Evolutionary conservation across 2,797 vertebrate species (phyloP).

Genomic region (Melanotaenia parkinsoni): DNA sequence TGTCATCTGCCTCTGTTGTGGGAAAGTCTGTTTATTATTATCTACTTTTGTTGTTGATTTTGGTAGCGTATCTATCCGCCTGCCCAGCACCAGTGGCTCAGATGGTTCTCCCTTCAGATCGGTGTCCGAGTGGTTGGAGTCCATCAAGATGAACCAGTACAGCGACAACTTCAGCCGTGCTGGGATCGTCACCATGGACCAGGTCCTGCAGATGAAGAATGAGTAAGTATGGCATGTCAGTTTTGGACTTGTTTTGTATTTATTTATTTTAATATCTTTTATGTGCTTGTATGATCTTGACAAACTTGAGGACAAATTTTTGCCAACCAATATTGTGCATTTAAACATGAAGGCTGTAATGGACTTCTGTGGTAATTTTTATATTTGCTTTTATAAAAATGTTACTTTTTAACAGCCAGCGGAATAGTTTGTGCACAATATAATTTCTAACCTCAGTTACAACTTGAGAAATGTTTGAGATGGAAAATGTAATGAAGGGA

Average conservation of each 20-base stretch:
- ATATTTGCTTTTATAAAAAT: conserved; percentile 49
- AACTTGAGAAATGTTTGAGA: conserved; percentile 70
- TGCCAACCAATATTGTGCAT: conserved; percentile 12
- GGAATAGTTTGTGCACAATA: conserved; percentile 59
- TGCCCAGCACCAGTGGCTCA: conserved; percentile 94
- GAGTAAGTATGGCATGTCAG: conserved; percentile 83
- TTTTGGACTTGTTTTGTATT: background rate
- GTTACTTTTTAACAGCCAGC: conserved; percentile 46
- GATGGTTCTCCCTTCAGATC: conserved; percentile 93
- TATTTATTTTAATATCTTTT: background rate
- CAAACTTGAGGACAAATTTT: background rate
- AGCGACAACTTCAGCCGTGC: conserved; percentile 91
- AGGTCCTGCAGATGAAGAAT: conserved; percentile 94
- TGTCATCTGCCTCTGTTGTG: conserved; percentile 54
- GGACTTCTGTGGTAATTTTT: conserved; percentile 11
- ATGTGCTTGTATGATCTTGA: conserved; percentile 4
- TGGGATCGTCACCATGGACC: conserved; percentile 90
- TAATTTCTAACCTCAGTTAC: conserved; percentile 59
- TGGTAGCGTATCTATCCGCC: conserved; percentile 92
- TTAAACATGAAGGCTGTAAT: conserved; percentile 10
- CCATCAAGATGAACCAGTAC: conserved; percentile 98
- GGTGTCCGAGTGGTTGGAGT: conserved; percentile 95
- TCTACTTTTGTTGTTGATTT: conserved; percentile 48
- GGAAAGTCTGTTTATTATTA: conserved; percentile 54
- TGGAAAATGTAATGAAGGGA: conserved; percentile 73